Base-by-base conservation (phyloP, 2,888 invertebrate genomes). In the Rotaria macrura region DNA sequence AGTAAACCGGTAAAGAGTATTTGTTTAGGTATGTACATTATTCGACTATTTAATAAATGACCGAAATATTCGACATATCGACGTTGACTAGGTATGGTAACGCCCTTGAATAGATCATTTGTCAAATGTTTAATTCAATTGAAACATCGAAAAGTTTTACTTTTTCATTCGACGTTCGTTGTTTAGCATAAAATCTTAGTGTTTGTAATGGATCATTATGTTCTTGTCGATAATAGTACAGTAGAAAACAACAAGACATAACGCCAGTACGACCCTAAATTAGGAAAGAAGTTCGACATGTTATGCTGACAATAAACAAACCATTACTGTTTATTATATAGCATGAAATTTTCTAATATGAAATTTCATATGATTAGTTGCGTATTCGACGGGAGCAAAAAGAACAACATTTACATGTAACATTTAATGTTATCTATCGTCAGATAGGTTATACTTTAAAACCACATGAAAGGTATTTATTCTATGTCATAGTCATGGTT, bases 61-160 rank as follows among this genome's bases (percentile, higher is more conserved):
- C 65, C 54, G 29, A 55, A 84, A 43, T 74, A 84, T 84, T 86
- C 86, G 12, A 86, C 65, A 57, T 54, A 86, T 43, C 86, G 74
- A 38, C 83, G 54, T 79, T 86, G 86, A 54, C 86, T 86, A 57
- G 86, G 86, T 49, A 86, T 86, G 14, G 86, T 86, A 40, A 86
- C 84, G 74, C 86, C 86, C 85, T 85, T 43, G 23, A 84, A 72
- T 40, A 14, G 47, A 43, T 47, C 57, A 14, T 34, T 40, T 17
- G n/a, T n/a, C n/a, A n/a, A 4, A 47, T 47, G 14, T 47, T 3
- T 47, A 47, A 14, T 47, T 47, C 47, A 14, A 57, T 20, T 47
- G n/a, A 38, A 34, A 47, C n/a, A 38, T 34, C 17, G 29, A 29
- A n/a, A 0, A 74, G 4, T n/a, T 43, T 23, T 85, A 85, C 85